Evolutionary conservation across 2,888 invertebrate species (phyloP), one percentile per base, ranked within the genome.

Genomic region (Amblyteles armatorius): DNA sequence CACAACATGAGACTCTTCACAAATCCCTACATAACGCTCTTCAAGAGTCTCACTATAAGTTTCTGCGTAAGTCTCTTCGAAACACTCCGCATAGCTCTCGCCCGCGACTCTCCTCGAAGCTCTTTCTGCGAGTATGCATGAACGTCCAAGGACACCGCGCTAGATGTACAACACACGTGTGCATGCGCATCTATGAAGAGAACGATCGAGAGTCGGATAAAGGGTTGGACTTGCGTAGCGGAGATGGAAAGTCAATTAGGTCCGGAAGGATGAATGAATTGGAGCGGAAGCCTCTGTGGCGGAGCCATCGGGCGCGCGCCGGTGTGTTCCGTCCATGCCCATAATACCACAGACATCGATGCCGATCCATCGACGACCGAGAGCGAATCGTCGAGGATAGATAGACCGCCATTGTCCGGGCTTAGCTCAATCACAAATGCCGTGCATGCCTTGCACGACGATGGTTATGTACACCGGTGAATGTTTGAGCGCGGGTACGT

Each of bases 341-440:
- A 81, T 84, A 84, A 84, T 78, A 81, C 84, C 81, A 65, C 81
- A 82, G 81, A 44, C 68, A 68, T 69, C 81, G 81, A 82, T 57
- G 26, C 71, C 69, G 77, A 82, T 81, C 60, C 67, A 57, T n/a
- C 73, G 81, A 81, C 65, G 69, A 83, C 50, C 68, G 73, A 68
- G 48, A 78, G 71, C 63, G 63, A 76, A 83, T 81, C 79, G 85
- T 79, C 80, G 80, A 63, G 81, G 81, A 84, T 52, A 83, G 67
- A 69, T 63, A 73, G 71, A 67, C 73, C 72, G 40, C 89, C 87
- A 91, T 91, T 91, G 91, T 91, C 90, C 90, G 89, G 88, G 87
- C 89, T 91, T 90, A 91, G 90, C 89, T 87, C 90, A 91, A 91
- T 91, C 89, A 90, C 90, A 90, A 91, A 90, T 88, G 86, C 89